Base-by-base conservation (phyloP, 1,140 invertebrate genomes). In the Oryctes rhinoceros region DNA sequence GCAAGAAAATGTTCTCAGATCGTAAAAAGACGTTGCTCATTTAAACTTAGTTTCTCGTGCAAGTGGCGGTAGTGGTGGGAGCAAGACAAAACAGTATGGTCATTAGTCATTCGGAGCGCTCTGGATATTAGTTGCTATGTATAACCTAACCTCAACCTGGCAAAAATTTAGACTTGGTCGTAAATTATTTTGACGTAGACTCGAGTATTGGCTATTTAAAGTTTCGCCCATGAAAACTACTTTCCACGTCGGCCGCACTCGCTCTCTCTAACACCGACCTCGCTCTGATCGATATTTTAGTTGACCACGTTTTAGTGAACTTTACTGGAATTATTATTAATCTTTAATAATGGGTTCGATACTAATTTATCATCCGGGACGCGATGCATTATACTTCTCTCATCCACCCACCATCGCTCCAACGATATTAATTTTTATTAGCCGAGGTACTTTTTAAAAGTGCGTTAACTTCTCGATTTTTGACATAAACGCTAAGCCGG, bases 1-100 rank as follows among this genome's bases (percentile, higher is more conserved):
- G 84, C 84, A 87, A 87, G 86, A 87, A 87, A 87, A 86, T 83
- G 82, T 85, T 87, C 86, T 87, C 83, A 87, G 86, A 86, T 84
- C 81, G 85, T 86, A 87, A 87, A 87, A 87, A 87, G 86, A 87
- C 86, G 86, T 86, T 87, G 84, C 81, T 84, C 81, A 84, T 85
- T 85, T 82, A 83, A 86, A 87, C 84, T 86, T 86, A 84, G 80
- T 78, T 74, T 76, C 39, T 78, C 35, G 78, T 79, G 39, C 37
- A 24, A 71, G 75, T 48, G 75, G 37, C 67, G 77, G 78, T 53
- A 48, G 53, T 65, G 83, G 81, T 81, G 84, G 85, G 84, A 78
- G 80, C 81, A 86, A 86, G 86, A 87, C 86, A 86, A 86, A 87
- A 87, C 86, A 85, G 83, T 79, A 81, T 79, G 84, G 84, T 86